Base-by-base conservation (phyloP, 2,797 vertebrate species). In the Petrocephalus schoutedeni region DNA sequence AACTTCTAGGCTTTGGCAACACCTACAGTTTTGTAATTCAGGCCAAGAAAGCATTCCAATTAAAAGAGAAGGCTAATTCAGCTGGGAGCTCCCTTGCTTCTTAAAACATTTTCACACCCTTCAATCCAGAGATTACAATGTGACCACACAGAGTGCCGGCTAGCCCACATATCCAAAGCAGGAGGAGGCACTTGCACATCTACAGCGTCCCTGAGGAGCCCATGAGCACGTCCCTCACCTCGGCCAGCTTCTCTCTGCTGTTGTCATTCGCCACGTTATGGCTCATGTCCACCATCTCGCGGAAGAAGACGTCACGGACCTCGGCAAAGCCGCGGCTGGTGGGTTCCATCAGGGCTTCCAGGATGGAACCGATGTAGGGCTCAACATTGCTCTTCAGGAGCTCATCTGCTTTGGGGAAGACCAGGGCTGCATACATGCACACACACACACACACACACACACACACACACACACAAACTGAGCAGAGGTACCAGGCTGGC, bases 321-420 rank as follows among this genome's bases (percentile, higher is more conserved):
- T 99, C 98, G 0, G 96, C 92, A 86, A 99, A 99, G 8, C 98
- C 98, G 88, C 97, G 95, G 92, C 98, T 98, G 1, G 97, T 98
- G 90, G 98, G 98, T 61, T 96, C 95, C 98, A 99, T 99, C 92
- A 99, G 94, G 8, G 97, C 98, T 89, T 99, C 98, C 93, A 99
- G 95, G 93, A 99, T 99, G 94, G 98, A 99, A 53, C 94, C 91
- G 92, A 99, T 96, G 92, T 98, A 98, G 45, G 98, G 97, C 94
- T 99, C 97, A 41, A 99, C 91, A 0, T 94, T 98, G 91, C 92
- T 95, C 82, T 95, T 95, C 19, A 99, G 96, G 0, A 98, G 95
- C 67, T 98, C 90, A 90, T 99, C 98, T 0, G 97, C 97, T 92
- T 96, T 97, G 54, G 97, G 96, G 57, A 97, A 91, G 89, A 99